Conservation (phyloP, 1,140 invertebrate genomes). For the Dreissena polymorpha region DNA sequence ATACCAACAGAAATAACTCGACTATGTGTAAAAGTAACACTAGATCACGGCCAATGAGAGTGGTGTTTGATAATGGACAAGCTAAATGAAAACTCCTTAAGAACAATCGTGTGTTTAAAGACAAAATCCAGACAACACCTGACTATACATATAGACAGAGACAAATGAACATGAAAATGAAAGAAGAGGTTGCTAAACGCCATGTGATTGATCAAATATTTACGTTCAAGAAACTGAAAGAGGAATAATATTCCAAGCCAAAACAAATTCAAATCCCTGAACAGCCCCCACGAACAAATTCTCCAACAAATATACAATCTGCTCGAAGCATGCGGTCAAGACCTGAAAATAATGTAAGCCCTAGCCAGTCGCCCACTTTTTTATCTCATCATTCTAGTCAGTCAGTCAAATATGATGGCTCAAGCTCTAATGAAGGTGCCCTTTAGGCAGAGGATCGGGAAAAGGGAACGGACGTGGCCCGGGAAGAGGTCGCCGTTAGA, state of each 20-base stretch:
- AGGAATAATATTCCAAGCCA: neutral
- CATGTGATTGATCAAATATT: neutral
- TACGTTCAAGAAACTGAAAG: conserved; percentile 4
- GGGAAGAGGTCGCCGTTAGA: too few relatives aligned
- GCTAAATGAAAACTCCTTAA: neutral
- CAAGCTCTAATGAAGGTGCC: too few relatives aligned
- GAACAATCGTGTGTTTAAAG: neutral
- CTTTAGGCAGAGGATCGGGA: too few relatives aligned
- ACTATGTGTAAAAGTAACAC: neutral
- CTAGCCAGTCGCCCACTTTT: too few relatives aligned
- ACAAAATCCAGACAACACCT: neutral
- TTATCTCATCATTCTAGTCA: too few relatives aligned
- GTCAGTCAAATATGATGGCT: too few relatives aligned
- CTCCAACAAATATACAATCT: too few relatives aligned
- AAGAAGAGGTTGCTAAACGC: neutral
- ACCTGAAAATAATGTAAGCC: too few relatives aligned
- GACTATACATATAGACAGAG: conserved; percentile 6
- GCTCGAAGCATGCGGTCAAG: too few relatives aligned
- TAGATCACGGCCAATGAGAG: neutral
- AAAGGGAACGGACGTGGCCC: too few relatives aligned
- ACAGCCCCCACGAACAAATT: too few relatives aligned
- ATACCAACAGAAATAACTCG: neutral
- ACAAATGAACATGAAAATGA: neutral
- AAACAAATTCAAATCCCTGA: too few relatives aligned
- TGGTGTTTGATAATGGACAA: neutral